Evolutionary conservation across 30 jellyfish, hydroid and myxozoan genomes (phyloP).

Genomic region (Sanderia malayensis): DNA sequence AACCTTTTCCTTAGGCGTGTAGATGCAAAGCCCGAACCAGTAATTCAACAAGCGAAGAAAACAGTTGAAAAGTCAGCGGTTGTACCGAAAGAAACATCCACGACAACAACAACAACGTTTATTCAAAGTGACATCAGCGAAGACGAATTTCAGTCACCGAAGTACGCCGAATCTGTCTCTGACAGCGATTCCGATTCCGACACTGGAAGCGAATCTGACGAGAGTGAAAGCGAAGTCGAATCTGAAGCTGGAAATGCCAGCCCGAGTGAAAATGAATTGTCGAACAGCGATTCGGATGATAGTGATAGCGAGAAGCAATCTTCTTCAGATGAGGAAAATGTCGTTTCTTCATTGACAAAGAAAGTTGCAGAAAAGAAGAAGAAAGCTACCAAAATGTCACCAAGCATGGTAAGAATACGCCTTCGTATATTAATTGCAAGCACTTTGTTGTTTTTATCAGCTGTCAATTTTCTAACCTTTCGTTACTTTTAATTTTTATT

Average conservation of each 20-base stretch:
- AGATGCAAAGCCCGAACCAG: neutral
- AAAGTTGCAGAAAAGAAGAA: constrained; percentile 48
- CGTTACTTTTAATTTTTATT: too few species aligned
- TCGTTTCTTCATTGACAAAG: constrained; percentile 32
- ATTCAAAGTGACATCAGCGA: constrained; percentile 63
- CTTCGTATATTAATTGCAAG: too few species aligned
- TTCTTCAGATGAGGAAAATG: constrained; percentile 30
- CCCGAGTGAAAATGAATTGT: constrained; percentile 49
- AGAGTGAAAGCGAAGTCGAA: constrained; percentile 53
- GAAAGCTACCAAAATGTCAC: constrained; percentile 47
- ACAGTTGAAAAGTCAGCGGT: too few species aligned
- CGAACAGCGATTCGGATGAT: constrained; percentile 59
- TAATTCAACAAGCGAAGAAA: neutral
- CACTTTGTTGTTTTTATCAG: too few species aligned
- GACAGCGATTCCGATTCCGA: constrained; percentile 72
- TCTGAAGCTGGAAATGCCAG: constrained; percentile 64
- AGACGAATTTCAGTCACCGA: constrained; percentile 84
- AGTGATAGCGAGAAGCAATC: constrained; percentile 48
- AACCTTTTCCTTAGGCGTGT: neutral
- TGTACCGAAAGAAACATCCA: too few species aligned
- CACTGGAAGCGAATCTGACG: constrained; percentile 81
- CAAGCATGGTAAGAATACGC: constrained; percentile 50
- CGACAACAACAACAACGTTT: neutral
- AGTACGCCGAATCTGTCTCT: constrained; percentile 58
- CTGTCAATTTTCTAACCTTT: too few species aligned